Percentiles rank a stretch among this genome's conserved stretches.
Conservation (phyloP, 2,113 vertebrate species). For the Natator depressus region DNA sequence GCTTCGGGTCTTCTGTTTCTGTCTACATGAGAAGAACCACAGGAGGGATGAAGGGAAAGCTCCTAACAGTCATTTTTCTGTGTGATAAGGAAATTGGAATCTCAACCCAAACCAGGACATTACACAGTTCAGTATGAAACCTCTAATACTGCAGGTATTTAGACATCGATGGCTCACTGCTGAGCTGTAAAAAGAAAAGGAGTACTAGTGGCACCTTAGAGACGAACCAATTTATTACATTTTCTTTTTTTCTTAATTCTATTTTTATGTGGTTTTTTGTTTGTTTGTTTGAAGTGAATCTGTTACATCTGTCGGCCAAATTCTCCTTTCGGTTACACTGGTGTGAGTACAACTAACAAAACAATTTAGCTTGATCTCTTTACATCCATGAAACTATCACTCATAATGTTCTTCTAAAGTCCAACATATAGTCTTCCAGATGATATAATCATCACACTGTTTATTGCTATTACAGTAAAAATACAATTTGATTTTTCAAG, state of each 20-base stretch:
- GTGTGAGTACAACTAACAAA: not conserved
- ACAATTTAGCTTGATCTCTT: not conserved
- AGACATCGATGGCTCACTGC: not conserved
- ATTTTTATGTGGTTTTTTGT: not conserved
- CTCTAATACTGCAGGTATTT: not conserved
- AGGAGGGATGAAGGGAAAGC: no score
- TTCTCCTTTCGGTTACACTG: not conserved
- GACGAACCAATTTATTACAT: not conserved
- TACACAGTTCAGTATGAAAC: conserved; percentile 26
- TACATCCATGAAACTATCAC: not conserved
- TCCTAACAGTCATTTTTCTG: not conserved
- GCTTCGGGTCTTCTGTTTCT: no score
- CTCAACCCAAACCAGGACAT: not conserved
- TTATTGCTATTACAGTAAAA: conserved; percentile 44
- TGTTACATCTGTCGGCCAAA: not conserved
- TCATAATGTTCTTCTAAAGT: conserved; percentile 7
- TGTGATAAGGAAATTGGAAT: not conserved
- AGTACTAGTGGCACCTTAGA: no score
- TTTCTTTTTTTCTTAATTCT: not conserved
- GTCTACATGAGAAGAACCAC: no score
- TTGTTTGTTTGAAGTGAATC: not conserved
- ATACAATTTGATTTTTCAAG: conserved; percentile 63
- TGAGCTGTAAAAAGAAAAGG: not conserved
- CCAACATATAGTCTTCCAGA: not conserved
- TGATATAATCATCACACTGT: conserved; percentile 47